Base-by-base conservation (phyloP, 1,140 invertebrate species). In the Artemia franciscana region DNA sequence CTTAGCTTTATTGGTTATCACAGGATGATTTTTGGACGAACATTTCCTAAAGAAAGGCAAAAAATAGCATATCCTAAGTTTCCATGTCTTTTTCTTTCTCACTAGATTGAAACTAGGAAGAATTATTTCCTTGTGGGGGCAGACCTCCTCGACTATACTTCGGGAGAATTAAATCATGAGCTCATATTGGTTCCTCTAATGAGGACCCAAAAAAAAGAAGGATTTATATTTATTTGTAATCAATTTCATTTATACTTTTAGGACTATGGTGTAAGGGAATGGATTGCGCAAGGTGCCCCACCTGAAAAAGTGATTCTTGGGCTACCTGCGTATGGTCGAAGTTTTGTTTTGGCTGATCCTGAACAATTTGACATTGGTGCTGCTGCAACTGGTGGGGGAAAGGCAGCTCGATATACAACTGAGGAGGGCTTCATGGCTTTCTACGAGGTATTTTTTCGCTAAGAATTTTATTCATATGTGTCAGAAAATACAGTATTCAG, bases 301-400 rank as follows among this genome's bases (percentile, higher is more conserved):
- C 90, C 87, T 71, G 86, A 94, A 71, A 98, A 97, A 73, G 76
- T 97, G 0, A 84, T 94, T 77, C 86, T 97, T 60, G 92, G 92
- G 62, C 71, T 79, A 57, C 86, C 91, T 5, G 94, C 88, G 0
- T 96, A 95, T 70, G 94, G 93, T 18, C 78, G 91, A 62, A 90
- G 88, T 3, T 98, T 96, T 73, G 92, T 88, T 5, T 75, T 98
- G n/a, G 82, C 84, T 5, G 87, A 94, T 69, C 79, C 82, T 5
- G 82, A 83, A 5, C 84, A 89, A 69, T 91, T 91, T 67, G 90
- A 93, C 66, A 90, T 97, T 62, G 91, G 91, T 15, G 89, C 91
- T 0, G 84, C 90, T 4, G 89, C 90, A 1, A 84, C 81, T 30
- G 85, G 86, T 30, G 89, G 89, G 62, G 90, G 91, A 68, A 63